A percentile compares a stretch with the other conserved stretches of the same genome.
These are phyloP conservation scores for Gymnarchus niloticus DNA, from an alignment of 2,113 vertebrate species.

Conservation along the genomic window DNA sequence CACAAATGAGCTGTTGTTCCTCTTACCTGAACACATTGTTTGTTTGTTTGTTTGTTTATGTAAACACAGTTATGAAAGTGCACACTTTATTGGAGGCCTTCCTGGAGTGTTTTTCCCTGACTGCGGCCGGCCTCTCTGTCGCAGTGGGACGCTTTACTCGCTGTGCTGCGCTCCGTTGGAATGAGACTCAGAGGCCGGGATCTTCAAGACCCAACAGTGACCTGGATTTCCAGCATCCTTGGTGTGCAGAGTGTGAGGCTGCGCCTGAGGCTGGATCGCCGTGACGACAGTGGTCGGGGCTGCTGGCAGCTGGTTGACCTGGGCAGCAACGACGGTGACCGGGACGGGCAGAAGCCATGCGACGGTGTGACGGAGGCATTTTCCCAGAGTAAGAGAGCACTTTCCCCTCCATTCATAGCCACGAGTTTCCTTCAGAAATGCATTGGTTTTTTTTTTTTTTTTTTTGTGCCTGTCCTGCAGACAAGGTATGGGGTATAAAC, in stretches of 20 bases:
- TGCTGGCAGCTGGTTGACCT: conserved; percentile 58
- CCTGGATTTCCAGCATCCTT: conserved; percentile 53
- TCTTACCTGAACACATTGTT: not conserved
- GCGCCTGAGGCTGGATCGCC: conserved; percentile 50
- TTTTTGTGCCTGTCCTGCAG: not conserved
- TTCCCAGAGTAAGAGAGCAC: conserved; percentile 44
- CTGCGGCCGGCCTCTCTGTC: not conserved
- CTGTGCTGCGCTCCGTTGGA: conserved; percentile 36
- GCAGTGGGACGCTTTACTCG: conserved; percentile 46
- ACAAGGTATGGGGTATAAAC: not conserved
- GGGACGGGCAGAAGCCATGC: conserved; percentile 25
- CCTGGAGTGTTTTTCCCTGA: not conserved
- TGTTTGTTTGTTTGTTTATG: not conserved
- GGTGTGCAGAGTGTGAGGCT: conserved; percentile 53
- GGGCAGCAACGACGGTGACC: conserved; percentile 29
- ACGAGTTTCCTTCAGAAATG: not conserved
- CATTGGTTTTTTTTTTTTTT: too few relatives aligned
- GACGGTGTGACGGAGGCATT: conserved; percentile 29
- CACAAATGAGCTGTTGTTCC: too few relatives aligned
- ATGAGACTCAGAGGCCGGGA: conserved; percentile 55
- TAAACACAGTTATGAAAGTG: too few relatives aligned
- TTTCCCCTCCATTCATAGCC: not conserved
- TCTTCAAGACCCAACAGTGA: conserved; percentile 39
- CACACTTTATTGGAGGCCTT: not conserved
- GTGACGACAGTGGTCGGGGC: conserved; percentile 46